Conservation (phyloP, 2,888 invertebrate species). For the Noctua pronuba region DNA sequence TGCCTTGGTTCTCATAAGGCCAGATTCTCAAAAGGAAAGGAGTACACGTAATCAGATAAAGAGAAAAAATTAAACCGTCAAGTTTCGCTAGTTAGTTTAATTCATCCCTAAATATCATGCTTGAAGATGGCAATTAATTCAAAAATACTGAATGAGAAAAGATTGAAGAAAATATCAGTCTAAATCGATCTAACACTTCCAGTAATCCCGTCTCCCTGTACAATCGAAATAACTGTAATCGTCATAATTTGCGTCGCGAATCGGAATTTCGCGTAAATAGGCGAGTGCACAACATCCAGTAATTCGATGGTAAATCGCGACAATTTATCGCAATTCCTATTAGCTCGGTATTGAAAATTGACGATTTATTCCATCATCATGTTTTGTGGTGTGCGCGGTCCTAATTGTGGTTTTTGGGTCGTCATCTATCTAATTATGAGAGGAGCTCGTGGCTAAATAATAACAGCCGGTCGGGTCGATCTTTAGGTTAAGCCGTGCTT, state of each 20-base stretch:
- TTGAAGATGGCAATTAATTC: too few relatives aligned
- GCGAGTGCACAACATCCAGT: constrained; percentile 59
- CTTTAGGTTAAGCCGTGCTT: too few relatives aligned
- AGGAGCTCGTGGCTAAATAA: too few relatives aligned
- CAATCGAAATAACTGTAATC: constrained; percentile 75
- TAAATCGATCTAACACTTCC: constrained; percentile 10
- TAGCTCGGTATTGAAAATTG: constrained; percentile 56
- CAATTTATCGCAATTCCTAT: constrained; percentile 53
- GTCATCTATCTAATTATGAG: neutral
- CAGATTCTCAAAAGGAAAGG: too few relatives aligned
- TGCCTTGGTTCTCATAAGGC: too few relatives aligned
- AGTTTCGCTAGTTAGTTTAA: too few relatives aligned
- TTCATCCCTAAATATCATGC: too few relatives aligned
- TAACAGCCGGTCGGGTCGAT: too few relatives aligned
- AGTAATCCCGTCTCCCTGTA: constrained; percentile 46
- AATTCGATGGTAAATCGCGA: constrained; percentile 59
- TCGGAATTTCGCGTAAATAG: constrained; percentile 75
- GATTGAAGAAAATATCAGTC: neutral
- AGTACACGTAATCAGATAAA: too few relatives aligned
- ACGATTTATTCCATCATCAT: constrained; percentile 50
- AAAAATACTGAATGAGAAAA: too few relatives aligned
- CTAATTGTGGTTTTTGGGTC: constrained; percentile 23
- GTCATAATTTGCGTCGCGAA: constrained; percentile 74
- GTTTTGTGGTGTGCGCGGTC: constrained; percentile 7
- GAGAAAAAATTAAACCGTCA: too few relatives aligned